These are phyloP conservation scores for Scolopax mira DNA, from an alignment of 2,113 vertebrate species.

Conservation along the genomic window DNA sequence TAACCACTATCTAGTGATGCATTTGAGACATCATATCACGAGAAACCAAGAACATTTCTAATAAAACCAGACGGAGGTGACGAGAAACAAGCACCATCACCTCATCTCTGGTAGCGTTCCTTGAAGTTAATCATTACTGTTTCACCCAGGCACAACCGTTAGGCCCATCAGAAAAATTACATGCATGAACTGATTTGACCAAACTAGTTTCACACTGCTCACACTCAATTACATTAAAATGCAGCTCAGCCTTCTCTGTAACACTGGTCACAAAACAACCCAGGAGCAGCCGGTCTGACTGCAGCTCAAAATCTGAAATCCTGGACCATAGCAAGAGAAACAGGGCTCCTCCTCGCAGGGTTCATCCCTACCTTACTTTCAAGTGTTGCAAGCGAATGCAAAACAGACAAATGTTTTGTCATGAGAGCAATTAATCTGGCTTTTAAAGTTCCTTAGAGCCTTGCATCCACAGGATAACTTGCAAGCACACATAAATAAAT, in stretches of 20 bases:
- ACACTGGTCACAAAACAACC: background rate
- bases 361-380: background rate
- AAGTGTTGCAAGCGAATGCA: background rate
- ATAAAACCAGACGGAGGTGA: background rate
- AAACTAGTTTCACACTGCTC: background rate
- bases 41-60: background rate
- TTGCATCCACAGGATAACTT: background rate
- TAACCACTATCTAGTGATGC: background rate
- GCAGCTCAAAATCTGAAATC: background rate
- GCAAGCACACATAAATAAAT: background rate
- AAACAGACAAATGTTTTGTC: background rate
- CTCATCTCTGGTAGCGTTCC: background rate
- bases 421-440: background rate
- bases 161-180: background rate
- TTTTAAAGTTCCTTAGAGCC: background rate
- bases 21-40: background rate
- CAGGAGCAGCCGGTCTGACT: background rate
- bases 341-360: background rate
- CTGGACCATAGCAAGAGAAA: background rate
- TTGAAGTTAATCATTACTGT: constrained; percentile 2
- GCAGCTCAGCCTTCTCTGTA: background rate
- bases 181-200: background rate
- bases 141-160: background rate
- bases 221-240: constrained; percentile 15
- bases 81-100: background rate